Evolutionary conservation across 2,888 invertebrate genomes (phyloP).

Genomic region (Cosmopolites sordidus): DNA sequence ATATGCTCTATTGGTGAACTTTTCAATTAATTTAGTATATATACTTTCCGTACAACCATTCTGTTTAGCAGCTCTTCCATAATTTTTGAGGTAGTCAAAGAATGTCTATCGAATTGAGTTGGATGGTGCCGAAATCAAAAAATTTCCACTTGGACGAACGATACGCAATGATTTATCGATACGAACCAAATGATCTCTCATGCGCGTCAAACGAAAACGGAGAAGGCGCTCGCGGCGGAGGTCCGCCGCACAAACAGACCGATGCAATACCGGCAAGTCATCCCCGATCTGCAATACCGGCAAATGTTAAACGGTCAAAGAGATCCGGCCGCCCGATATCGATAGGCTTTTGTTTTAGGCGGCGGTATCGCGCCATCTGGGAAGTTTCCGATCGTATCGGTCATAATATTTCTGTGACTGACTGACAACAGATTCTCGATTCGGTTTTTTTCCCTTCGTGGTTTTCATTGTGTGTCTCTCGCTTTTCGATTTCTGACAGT

Average conservation of each 20-base stretch:
- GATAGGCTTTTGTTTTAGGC: constrained; percentile 26
- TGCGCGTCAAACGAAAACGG: constrained; percentile 23
- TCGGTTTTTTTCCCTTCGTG: too few species aligned
- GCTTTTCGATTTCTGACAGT: too few species aligned
- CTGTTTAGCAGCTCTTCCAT: too few species aligned
- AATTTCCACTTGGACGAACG: too few species aligned
- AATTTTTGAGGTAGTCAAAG: too few species aligned
- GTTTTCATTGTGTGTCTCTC: too few species aligned
- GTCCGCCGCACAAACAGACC: constrained; percentile 18
- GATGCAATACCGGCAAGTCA: constrained; percentile 15
- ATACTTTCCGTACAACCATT: too few species aligned
- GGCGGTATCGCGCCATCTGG: constrained; percentile 5
- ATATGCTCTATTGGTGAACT: too few species aligned
- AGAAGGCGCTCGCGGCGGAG: constrained; percentile 14
- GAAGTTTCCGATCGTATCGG: constrained; percentile 11
- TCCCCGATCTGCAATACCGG: constrained; percentile 9
- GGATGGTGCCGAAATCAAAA: too few species aligned
- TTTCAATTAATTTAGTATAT: too few species aligned
- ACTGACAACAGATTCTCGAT: background rate
- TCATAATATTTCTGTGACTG: constrained; percentile 23
- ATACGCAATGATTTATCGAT: too few species aligned
- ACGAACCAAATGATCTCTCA: constrained; percentile 16
- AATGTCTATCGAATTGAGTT: too few species aligned
- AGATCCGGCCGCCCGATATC: constrained; percentile 23
- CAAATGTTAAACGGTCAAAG: constrained; percentile 19